Conservation (phyloP, 2,888 invertebrate genomes). For the Drosophila melanocephala region DNA sequence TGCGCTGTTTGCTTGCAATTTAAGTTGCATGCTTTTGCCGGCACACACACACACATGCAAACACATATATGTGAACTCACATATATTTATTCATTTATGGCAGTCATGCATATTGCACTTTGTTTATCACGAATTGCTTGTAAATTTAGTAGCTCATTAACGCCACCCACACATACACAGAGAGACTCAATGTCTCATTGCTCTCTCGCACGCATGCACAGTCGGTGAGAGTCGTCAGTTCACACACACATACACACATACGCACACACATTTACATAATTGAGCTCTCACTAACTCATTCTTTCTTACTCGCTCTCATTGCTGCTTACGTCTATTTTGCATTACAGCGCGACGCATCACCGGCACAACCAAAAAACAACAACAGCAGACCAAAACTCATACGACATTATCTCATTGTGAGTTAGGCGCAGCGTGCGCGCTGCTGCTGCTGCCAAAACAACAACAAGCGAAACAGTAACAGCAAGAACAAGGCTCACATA, state of each 20-base stretch:
- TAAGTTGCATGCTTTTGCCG: constrained; percentile 55
- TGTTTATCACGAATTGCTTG: constrained; percentile 68
- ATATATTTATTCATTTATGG: constrained; percentile 4
- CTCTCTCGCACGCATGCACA: constrained; percentile 50
- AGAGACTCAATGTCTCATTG: constrained; percentile 8
- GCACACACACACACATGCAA: constrained; percentile 24
- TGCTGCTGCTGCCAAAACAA: constrained; percentile 42
- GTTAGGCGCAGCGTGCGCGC: constrained; percentile 53
- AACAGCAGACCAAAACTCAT: constrained; percentile 29
- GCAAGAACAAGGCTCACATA: constrained; percentile 36
- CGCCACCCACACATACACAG: constrained; percentile 46
- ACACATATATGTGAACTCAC: constrained; percentile 5
- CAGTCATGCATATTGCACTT: constrained; percentile 51
- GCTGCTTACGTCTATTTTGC: constrained; percentile 53
- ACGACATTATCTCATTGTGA: constrained; percentile 52
- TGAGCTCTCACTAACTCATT: constrained; percentile 52
- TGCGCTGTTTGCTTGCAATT: constrained; percentile 42
- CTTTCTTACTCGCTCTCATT: constrained; percentile 36
- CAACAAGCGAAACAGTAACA: constrained; percentile 27
- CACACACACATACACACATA: constrained; percentile 13
- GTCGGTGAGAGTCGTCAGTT: constrained; percentile 1
- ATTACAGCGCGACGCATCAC: constrained; percentile 58
- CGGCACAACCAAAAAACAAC: constrained; percentile 43
- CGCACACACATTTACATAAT: constrained; percentile 12
- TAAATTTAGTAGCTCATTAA: constrained; percentile 49